Base-by-base conservation (phyloP, 2,888 invertebrate species). In the Onchidella celtica region DNA sequence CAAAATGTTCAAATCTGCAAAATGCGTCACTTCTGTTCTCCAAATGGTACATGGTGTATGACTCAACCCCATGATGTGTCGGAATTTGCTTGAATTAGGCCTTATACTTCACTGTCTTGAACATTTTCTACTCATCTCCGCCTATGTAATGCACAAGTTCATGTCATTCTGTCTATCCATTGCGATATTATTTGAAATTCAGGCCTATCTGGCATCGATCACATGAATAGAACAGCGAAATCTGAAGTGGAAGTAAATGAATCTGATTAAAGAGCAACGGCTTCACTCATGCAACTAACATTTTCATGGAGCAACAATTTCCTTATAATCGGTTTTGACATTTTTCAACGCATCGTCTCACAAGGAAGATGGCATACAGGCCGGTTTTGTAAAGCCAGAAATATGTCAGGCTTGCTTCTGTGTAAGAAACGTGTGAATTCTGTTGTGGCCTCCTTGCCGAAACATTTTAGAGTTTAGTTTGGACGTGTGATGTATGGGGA, bases 211-310 rank as follows among this genome's bases (percentile, higher is more conserved):
- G 65, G 38, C 27, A 75, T 77, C 55, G 55, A 66, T 77, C 24
- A 57, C 2, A 3, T 27, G 55, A n/a, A 77, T 68, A 66, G 40
- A 38, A 77, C 66, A 47, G 55, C 65, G 36, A 55, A 66, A 77
- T 59, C 38, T 47, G 29, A 68, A 66, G 55, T 9, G 77, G 68
- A 77, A 66, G 77, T 66, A 77, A 68, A 2, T 47, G 68, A 68
- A 77, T 77, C 29, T 77, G 77, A 77, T 77, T 77, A 68, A 34
- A 65, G 66, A 36, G 21, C 34, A 66, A 77, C 66, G 55, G 36
- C 55, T 24, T 32, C 57, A 77, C 2, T 57, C 68, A 68, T 27
- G 77, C 68, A 57, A 17, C 2, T 24, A 0, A 17, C 17, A 32
- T 59, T 75, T 77, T 65, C 68, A 75, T 65, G 63, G 57, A 68